Evolutionary conservation across 2,113 vertebrate species (phyloP).

Genomic region (Alectura lathami): DNA sequence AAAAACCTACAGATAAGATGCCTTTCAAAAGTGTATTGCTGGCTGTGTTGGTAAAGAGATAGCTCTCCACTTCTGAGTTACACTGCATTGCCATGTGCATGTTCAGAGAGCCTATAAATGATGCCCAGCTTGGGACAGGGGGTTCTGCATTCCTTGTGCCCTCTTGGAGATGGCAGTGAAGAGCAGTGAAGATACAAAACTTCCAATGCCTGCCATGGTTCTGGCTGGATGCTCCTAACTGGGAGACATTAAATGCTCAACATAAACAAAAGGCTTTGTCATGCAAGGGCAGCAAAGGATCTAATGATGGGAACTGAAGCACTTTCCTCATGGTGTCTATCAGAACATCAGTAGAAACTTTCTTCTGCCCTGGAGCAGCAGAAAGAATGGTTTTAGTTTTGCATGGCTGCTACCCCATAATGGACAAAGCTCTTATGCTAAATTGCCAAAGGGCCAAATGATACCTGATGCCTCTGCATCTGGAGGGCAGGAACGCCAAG

Average conservation of each 20-base stretch:
- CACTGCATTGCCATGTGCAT: neutral
- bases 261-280: slow-evolving; percentile 2
- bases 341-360: neutral
- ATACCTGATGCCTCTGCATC: neutral
- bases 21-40: neutral
- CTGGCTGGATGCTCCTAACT: neutral
- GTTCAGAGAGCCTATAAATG: neutral
- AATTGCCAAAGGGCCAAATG: neutral
- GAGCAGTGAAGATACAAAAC: neutral
- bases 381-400: slow-evolving; percentile 12
- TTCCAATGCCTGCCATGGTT: neutral
- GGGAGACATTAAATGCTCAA: neutral
- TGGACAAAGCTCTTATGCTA: neutral
- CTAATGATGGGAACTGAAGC: neutral
- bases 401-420: neutral
- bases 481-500: neutral
- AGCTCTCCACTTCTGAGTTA: neutral
- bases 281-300: neutral
- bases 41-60: neutral
- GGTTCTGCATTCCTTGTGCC: neutral
- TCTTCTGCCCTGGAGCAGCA: slow-evolving; percentile 13
- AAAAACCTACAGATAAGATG: neutral
- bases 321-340: neutral
- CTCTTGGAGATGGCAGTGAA: neutral
- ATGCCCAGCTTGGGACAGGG: neutral